Conservation (phyloP, 1,140 invertebrate genomes). For the Papilio polyxenes region DNA sequence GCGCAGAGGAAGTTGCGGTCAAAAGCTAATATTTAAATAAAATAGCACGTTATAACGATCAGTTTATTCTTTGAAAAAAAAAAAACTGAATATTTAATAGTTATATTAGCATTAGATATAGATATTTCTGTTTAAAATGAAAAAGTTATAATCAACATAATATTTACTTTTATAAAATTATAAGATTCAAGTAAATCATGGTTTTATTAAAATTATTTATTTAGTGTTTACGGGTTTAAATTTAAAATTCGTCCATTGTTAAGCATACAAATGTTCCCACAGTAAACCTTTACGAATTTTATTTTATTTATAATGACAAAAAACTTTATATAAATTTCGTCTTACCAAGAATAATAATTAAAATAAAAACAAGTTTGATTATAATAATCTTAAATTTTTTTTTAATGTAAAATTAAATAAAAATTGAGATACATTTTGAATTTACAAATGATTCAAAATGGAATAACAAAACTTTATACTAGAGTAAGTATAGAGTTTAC, state of each 20-base stretch:
- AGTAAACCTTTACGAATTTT: not conserved
- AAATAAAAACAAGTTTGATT: not conserved
- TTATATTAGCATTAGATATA: too few relatives aligned
- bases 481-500: conserved; percentile 44
- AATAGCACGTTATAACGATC: too few relatives aligned
- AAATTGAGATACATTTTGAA: not conserved
- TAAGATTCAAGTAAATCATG: conserved; percentile 17
- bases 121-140: too few relatives aligned
- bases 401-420: not conserved
- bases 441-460: not conserved
- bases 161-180: not conserved
- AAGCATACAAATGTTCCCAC: not conserved
- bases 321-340: not conserved
- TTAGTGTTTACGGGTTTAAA: not conserved
- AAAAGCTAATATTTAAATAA: too few relatives aligned
- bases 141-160: not conserved
- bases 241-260: conserved; percentile 9
- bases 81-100: too few relatives aligned
- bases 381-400: not conserved
- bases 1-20: too few relatives aligned
- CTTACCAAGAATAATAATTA: too few relatives aligned
- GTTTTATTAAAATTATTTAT: conserved; percentile 37
- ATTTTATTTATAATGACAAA: not conserved
- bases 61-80: too few relatives aligned
- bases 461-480: not conserved